Evolutionary conservation across 2,797 vertebrate species (phyloP).

Genomic region (Myotis findleyi): DNA sequence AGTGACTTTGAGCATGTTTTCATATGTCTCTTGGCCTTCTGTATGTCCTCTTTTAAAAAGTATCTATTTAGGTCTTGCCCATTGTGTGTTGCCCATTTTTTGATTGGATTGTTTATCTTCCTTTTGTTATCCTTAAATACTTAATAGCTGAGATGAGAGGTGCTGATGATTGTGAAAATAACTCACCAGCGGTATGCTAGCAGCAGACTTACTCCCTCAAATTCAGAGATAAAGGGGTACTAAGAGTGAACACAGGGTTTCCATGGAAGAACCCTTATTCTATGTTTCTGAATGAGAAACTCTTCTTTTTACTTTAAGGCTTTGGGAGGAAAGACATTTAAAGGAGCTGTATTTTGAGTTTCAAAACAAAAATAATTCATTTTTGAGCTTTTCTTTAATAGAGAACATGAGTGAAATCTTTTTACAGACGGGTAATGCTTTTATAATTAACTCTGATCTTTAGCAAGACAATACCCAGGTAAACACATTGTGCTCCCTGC

Average conservation of each 20-base stretch:
- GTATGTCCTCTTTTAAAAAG: no score
- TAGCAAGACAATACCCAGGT: slow-evolving; percentile 14
- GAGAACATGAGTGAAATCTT: slow-evolving; percentile 25
- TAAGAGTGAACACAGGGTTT: not conserved
- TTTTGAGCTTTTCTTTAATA: slow-evolving; percentile 37
- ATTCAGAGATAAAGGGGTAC: not conserved
- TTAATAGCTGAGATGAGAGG: slow-evolving; percentile 67
- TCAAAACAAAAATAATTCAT: slow-evolving; percentile 68
- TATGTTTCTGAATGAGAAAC: slow-evolving; percentile 57
- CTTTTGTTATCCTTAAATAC: slow-evolving; percentile 50
- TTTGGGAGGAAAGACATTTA: slow-evolving; percentile 61
- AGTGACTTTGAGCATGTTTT: no score
- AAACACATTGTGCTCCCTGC: not conserved
- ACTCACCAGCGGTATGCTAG: not conserved
- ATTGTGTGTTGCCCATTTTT: no score
- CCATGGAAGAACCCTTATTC: not conserved
- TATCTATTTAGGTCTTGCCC: no score
- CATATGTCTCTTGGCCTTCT: no score
- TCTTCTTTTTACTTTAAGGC: slow-evolving; percentile 34
- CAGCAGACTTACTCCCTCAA: not conserved
- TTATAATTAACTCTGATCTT: slow-evolving; percentile 39
- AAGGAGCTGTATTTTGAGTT: slow-evolving; percentile 50
- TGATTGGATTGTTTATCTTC: no score
- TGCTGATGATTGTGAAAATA: slow-evolving; percentile 16
- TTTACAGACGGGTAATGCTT: slow-evolving; percentile 36